Percentiles rank a stretch among this genome's conserved stretches.
These are phyloP conservation scores for Macrostomum lignano DNA, from an alignment of 1,140 invertebrate species.

Conservation along the genomic window DNA sequence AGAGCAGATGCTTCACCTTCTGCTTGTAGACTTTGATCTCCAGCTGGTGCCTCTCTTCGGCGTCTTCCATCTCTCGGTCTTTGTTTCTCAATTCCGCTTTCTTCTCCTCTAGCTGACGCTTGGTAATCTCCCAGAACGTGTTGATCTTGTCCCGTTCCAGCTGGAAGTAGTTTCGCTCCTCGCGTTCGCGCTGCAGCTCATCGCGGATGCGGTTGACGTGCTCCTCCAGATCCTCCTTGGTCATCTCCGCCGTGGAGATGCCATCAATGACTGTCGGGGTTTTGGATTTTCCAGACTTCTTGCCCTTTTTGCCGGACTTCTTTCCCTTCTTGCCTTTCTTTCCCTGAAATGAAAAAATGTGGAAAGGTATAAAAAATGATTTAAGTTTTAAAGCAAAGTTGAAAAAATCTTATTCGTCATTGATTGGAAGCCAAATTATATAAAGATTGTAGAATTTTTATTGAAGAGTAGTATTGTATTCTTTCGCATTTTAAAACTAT, in stretches of 20 bases:
- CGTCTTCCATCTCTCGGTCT: slow-evolving; percentile 57
- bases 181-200: slow-evolving; percentile 62
- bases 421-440: too few species aligned
- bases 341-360: not conserved
- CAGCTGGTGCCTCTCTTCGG: slow-evolving; percentile 50
- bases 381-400: too few species aligned
- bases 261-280: slow-evolving; percentile 37
- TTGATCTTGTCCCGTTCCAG: slow-evolving; percentile 68
- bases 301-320: slow-evolving; percentile 1
- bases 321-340: slow-evolving; percentile 1
- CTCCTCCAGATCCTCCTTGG: slow-evolving; percentile 54
- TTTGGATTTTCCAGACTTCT: slow-evolving; percentile 2
- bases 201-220: slow-evolving; percentile 57
- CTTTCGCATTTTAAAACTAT: too few species aligned
- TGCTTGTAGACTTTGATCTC: slow-evolving; percentile 58
- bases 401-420: too few species aligned
- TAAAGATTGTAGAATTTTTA: too few species aligned
- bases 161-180: slow-evolving; percentile 77
- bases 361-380: not conserved
- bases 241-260: slow-evolving; percentile 63
- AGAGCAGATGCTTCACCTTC: slow-evolving; percentile 64
- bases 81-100: slow-evolving; percentile 40
- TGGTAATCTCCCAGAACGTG: slow-evolving; percentile 70
- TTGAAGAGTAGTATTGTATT: too few species aligned
- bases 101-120: slow-evolving; percentile 49